Conservation (phyloP, 1,140 invertebrate genomes). For the Lasioglossum baleicum region DNA sequence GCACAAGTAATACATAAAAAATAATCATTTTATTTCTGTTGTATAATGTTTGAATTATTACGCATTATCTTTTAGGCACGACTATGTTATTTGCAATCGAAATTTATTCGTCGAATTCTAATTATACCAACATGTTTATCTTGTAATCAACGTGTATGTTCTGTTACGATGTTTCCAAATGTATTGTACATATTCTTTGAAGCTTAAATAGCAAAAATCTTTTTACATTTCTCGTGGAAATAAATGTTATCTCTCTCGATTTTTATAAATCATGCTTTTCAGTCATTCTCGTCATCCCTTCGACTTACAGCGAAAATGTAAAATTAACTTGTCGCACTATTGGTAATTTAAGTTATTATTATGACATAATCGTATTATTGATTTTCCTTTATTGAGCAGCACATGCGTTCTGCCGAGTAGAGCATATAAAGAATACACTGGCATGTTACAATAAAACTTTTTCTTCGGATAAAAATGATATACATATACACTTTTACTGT, state of each 20-base stretch:
- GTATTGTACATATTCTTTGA: background rate
- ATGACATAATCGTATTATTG: slow-evolving; percentile 20
- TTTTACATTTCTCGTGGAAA: background rate
- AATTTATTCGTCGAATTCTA: slow-evolving; percentile 2
- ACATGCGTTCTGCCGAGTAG: slow-evolving; percentile 34
- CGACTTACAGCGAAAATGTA: background rate
- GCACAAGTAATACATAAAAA: background rate
- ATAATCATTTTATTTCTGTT: background rate
- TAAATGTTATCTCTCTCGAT: background rate
- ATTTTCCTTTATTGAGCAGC: slow-evolving; percentile 35
- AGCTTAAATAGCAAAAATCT: background rate
- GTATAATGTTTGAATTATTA: background rate
- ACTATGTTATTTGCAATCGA: background rate
- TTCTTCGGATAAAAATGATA: slow-evolving; percentile 66
- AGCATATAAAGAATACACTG: slow-evolving; percentile 54
- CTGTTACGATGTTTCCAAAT: background rate
- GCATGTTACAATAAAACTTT: slow-evolving; percentile 34
- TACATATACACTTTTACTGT: slow-evolving; percentile 62
- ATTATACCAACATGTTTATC: background rate
- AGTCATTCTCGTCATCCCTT: background rate
- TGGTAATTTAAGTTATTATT: slow-evolving; percentile 18
- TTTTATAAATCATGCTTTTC: background rate
- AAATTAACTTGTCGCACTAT: background rate
- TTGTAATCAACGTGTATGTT: background rate
- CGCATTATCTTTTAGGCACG: too few species aligned